phyloP scores from a whole-genome alignment of 2,888 invertebrate species.

The Tenthredo amoena region DNA sequence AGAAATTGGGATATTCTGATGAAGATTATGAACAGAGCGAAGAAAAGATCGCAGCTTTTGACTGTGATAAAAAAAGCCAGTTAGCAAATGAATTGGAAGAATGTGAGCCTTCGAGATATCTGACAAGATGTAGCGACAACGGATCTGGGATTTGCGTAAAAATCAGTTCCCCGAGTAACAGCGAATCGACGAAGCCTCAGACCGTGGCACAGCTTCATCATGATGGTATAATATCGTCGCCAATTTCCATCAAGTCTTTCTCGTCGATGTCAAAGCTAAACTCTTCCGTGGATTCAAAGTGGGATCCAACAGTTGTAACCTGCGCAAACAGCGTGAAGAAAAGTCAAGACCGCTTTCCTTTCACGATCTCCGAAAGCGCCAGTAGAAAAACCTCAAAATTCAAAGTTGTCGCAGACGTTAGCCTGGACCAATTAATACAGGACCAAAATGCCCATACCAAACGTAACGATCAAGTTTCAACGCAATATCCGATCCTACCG shows the following conservation, averaged over 20 bases:
- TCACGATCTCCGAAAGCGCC: conserved; percentile 66
- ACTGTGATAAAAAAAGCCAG: neutral
- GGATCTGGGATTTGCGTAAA: neutral
- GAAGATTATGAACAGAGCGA: neutral
- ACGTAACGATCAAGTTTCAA: neutral
- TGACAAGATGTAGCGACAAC: neutral
- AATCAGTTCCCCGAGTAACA: conserved; percentile 7
- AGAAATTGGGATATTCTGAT: neutral
- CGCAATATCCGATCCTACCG: neutral
- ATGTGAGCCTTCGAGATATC: neutral
- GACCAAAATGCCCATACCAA: neutral
- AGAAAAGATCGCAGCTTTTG: neutral
- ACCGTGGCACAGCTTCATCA: neutral
- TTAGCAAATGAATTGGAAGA: conserved; percentile 18
- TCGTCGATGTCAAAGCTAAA: conserved; percentile 60
- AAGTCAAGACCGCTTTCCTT: conserved; percentile 67
- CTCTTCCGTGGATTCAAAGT: conserved; percentile 46
- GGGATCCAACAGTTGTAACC: conserved; percentile 52
- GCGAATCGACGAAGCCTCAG: neutral
- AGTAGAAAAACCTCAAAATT: conserved; percentile 57
- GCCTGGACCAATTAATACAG: conserved; percentile 5
- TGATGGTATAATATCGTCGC: neutral
- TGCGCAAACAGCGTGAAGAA: conserved; percentile 41
- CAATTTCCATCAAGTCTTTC: conserved; percentile 48
- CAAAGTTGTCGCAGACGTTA: conserved; percentile 47